Evolutionary conservation across 2,888 invertebrate genomes (phyloP).

Genomic region (Agrenia bidenticulata): DNA sequence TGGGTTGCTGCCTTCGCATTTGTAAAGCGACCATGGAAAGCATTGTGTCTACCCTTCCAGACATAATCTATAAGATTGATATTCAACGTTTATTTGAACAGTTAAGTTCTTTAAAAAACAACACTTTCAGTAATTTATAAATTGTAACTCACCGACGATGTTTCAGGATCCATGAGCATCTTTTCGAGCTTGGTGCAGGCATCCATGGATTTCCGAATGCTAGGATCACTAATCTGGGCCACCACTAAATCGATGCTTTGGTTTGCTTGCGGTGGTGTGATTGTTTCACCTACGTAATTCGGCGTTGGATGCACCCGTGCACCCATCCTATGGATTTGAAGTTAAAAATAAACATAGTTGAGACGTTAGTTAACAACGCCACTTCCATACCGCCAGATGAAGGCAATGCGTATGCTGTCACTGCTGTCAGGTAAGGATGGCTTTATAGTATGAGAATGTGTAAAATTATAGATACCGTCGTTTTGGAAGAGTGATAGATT

Average conservation of each 20-base stretch:
- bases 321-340: too few relatives aligned
- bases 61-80: slow-evolving; percentile 55
- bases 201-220: slow-evolving; percentile 64
- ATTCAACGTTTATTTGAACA: slow-evolving; percentile 13
- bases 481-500: slow-evolving; percentile 27
- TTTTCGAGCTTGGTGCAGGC: slow-evolving; percentile 72
- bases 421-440: background rate
- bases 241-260: slow-evolving; percentile 60
- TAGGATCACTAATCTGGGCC: slow-evolving; percentile 66
- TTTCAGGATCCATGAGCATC: slow-evolving; percentile 59
- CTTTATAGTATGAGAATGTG: slow-evolving; percentile 1
- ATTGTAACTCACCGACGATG: slow-evolving; percentile 29
- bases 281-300: background rate
- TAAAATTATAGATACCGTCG: slow-evolving; percentile 27
- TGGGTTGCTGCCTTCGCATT: slow-evolving; percentile 61
- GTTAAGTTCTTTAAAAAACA: background rate
- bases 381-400: too few relatives aligned
- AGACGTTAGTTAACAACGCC: too few relatives aligned
- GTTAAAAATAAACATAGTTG: too few relatives aligned
- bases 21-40: slow-evolving; percentile 67
- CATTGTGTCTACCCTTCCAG: slow-evolving; percentile 68
- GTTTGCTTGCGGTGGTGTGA: slow-evolving; percentile 31
- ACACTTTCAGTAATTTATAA: background rate
- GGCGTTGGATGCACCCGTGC: too few relatives aligned
- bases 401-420: too few relatives aligned